phyloP scores from a whole-genome alignment of 2,113 vertebrate genomes.

The Zapornia atra region DNA sequence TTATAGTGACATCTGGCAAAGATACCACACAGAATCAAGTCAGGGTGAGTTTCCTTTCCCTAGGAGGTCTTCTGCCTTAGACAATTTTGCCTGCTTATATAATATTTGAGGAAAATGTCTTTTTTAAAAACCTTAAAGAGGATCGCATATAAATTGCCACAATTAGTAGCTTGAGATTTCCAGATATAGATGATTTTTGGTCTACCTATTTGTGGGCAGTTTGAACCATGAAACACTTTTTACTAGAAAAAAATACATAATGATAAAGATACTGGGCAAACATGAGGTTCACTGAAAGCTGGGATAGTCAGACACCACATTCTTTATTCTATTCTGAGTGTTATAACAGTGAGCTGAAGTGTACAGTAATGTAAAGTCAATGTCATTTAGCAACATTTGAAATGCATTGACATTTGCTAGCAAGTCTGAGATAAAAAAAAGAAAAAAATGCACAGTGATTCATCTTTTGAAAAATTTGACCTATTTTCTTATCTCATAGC shows the following conservation, averaged over 20 bases:
- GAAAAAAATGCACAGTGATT: too few relatives aligned
- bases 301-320: not conserved
- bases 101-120: not conserved
- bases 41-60: not conserved
- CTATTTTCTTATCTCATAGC: not conserved
- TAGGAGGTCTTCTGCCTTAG: not conserved
- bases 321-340: not conserved
- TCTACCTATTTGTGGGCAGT: not conserved
- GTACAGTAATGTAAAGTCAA: not conserved
- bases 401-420: not conserved
- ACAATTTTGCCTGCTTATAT: not conserved
- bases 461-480: not conserved
- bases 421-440: not conserved
- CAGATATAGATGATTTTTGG: not conserved
- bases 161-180: not conserved
- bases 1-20: not conserved
- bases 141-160: not conserved
- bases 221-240: not conserved
- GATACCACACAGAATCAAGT: not conserved
- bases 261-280: not conserved
- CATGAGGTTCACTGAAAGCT: not conserved
- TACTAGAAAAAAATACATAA: not conserved
- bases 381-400: not conserved
- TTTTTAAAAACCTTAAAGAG: not conserved
- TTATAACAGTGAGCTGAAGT: not conserved